A percentile compares a stretch with the other conserved stretches of the same genome.
These are phyloP conservation scores for Thaleichthys pacificus DNA, from an alignment of 2,797 vertebrate genomes.

Conservation along the genomic window DNA sequence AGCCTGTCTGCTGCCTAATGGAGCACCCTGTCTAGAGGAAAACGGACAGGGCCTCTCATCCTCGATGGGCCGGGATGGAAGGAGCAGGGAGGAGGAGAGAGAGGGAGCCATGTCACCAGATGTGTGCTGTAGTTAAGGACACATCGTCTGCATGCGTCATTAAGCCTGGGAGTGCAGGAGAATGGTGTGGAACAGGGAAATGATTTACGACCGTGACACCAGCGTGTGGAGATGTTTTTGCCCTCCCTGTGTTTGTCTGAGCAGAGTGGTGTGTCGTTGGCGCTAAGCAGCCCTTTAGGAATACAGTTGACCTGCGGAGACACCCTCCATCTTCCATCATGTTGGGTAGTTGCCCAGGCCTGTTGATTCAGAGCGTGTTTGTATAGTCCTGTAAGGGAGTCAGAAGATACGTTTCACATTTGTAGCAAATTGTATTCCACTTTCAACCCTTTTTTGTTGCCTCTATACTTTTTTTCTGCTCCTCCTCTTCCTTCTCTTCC, in stretches of 20 bases:
- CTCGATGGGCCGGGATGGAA: slow-evolving; percentile 32
- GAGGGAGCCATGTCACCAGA: neutral
- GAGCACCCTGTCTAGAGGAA: slow-evolving; percentile 47
- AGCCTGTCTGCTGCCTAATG: slow-evolving; percentile 57
- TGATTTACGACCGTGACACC: slow-evolving; percentile 5
- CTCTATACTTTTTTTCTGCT: too few relatives aligned
- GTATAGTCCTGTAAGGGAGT: too few relatives aligned
- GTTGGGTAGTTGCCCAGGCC: too few relatives aligned
- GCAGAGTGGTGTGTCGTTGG: neutral
- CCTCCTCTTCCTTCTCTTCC: too few relatives aligned
- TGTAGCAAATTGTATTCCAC: too few relatives aligned
- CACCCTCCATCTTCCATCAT: too few relatives aligned
- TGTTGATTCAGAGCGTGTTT: too few relatives aligned
- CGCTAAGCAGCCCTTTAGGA: neutral
- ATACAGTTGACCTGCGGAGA: too few relatives aligned
- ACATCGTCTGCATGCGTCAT: neutral
- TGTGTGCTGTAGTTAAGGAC: slow-evolving; percentile 2
- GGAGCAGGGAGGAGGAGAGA: neutral
- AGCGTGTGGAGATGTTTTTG: neutral
- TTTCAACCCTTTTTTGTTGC: too few relatives aligned
- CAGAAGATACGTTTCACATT: too few relatives aligned
- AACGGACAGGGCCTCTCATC: slow-evolving; percentile 49
- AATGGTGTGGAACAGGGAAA: neutral
- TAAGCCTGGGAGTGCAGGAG: neutral
- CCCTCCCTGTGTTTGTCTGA: neutral